Evolutionary conservation across 2,888 invertebrate species (phyloP), one percentile per base, ranked within the genome.

Genomic region (Trissolcus brochymenae): DNA sequence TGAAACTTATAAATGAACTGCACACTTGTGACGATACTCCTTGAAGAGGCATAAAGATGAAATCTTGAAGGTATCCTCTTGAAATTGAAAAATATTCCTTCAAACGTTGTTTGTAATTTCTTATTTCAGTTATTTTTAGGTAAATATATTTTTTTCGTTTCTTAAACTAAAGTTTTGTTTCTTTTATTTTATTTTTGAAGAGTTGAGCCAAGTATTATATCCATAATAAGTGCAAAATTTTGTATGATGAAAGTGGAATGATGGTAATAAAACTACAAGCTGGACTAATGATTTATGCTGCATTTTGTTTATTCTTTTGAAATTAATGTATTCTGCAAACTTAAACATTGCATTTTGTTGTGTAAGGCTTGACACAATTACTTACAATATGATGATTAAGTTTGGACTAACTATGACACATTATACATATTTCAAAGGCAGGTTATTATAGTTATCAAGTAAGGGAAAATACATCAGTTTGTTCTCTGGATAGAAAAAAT

Each of bases 401-500:
- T 46, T 51, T 51, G 64, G 56, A 54, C 66, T 80, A 76, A 46
- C 73, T 78, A 76, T 41, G 40, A 68, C 43, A 78, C 64, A 53
- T 77, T 53, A 73, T 74, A 46, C 29, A 53, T 60, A 61, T 57
- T 55, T 76, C 51, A 60, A 17, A 78, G 50, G 70, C 66, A 57
- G 14, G 65, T 55, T 59, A 41, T 60, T 19, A 16, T 17, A 17
- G 51, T 19, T 72, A 35, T 35, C 35, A 70, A 54, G 49, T 78
- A 56, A 49, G 65, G 72, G 76, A 56, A 78, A 78, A 79, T 78
- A 80, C 61, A 75, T 50, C 35, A 64, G 50, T 61, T 78, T 61
- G 59, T 79, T 60, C 14, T 71, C 80, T 40, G 57, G 70, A 80
- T 81, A 80, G 62, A 81, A 82, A 82, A 82, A 76, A 79, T 81